Evolutionary conservation across 2,888 invertebrate species (phyloP), one percentile per base, ranked within the genome.

Genomic region (Yponomeuta malinellus): DNA sequence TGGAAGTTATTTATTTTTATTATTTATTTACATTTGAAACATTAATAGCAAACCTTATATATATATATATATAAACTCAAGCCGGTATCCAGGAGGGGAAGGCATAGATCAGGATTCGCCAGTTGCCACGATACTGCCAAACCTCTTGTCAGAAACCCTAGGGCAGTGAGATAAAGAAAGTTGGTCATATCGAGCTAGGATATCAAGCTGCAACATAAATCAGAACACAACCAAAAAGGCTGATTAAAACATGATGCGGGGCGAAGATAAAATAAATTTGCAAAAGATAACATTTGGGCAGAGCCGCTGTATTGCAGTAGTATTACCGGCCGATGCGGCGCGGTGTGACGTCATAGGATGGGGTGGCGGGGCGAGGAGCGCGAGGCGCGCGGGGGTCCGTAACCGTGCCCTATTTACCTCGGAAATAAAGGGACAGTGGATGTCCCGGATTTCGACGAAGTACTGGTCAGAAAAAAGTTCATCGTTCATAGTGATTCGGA

Each of bases 371-470:
- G 23, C 15, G 63, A 15, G 31, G 59, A 1, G 31, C 33, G 69
- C 4, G 59, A 1, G 43, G 37, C 63, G 70, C 12, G 15, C 8
- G 33, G 29, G 12, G 37, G n/a, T 2, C 10, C 52, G 29, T 33
- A 31, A 48, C 69, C 76, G 74, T 79, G 83, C 76, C 83, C 83
- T 84, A 82, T 83, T 80, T 83, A 78, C 76, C 76, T 75, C 72
- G 71, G 77, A 75, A 78, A 77, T 77, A 77, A 72, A 73, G 73
- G 76, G 74, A 73, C 77, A 75, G 72, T 76, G 73, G 76, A 70
- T 77, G 78, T 37, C 23, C 37, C 64, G 63, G 37, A 67, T 37
- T 67, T 67, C 37, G 12, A 29, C 2, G 52, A 59, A 23, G 5
- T 8, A 43, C 43, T 43, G 3, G 43, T 43, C 8, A 15, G 52